Base-by-base conservation (phyloP, 2,797 vertebrate genomes). In the Sebastiscus tertius region DNA sequence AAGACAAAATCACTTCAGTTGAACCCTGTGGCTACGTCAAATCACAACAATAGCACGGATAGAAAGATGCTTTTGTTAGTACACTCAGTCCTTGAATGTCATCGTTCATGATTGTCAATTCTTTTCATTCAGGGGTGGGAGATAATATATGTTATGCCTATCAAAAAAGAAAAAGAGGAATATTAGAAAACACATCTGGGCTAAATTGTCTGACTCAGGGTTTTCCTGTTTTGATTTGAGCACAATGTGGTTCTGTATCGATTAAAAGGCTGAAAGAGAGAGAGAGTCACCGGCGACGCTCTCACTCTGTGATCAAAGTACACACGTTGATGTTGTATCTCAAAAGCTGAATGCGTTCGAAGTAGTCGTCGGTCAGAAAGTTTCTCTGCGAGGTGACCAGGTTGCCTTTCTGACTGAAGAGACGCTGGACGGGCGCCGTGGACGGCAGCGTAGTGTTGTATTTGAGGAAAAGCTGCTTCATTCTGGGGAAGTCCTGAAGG, bases 371-470 rank as follows among this genome's bases (percentile, higher is more conserved):
- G 0, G 94, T 94, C 54, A 95, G 91, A 75, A 92, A 79, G 89
- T 94, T 94, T 22, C 92, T 91, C 85, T 95, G 93, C 1, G 92
- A 92, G 5, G 91, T 92, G 42, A 94, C 87, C 79, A 95, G 77
- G 83, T 95, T 94, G 26, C 91, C 90, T 9, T 94, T 94, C 77
- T 95, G 92, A 56, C 92, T 94, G 83, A 95, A 95, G 64, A 96
- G 94, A 0, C 92, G 92, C 87, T 95, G 94, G 55, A 95, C 93
- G 1, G 95, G 95, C 0, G 94, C 94, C 7, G 94, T 94, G 72
- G 95, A 96, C 0, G 94, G 95, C 76, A 96, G 81, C 2, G 94
- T 93, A 72, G 95, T 95, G 91, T 96, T 96, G 87, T 94, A 95
- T 64, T 95, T 96, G 0, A 96, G 79, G 83, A 96, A 96, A 5